Evolutionary conservation across 2,888 invertebrate species (phyloP), one percentile per base, ranked within the genome.

Genomic region (Leptinotarsa haldemani): DNA sequence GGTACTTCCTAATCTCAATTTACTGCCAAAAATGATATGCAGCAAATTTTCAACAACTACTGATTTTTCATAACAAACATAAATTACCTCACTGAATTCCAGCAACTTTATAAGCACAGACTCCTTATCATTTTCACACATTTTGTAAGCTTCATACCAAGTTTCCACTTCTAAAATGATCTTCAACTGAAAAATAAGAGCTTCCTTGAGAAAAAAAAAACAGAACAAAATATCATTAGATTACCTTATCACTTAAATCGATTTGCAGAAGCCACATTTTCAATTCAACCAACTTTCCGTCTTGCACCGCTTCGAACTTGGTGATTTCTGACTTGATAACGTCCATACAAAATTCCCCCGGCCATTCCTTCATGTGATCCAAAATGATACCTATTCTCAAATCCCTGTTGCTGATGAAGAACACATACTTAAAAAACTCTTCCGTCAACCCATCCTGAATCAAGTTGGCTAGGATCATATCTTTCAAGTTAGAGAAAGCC

Each of bases 241-340:
- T 80, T 87, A 91, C 91, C 89, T 90, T 88, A 73, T 92, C 90
- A 83, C 92, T 93, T 1, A 93, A 86, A 65, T 90, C 90, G 80
- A 93, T 91, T 81, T 91, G 90, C n/a, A 89, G 85, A 76, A 91
- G 88, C 88, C 91, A 92, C 65, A 88, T 87, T 22, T 89, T 88
- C 79, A 93, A 88, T 65, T 88, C 83, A 1, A 77, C 70, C 22
- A 85, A 82, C 40, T 86, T 79, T 5, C 69, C 61, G 52, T 76
- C 71, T 9, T 77, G 61, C 13, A 75, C 40, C 82, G 77, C 87
- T 71, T 82, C 89, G 84, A 84, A 88, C 84, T 82, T 90, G 84
- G 87, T 90, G 71, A 87, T 87, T 77, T 93, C 87, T 52, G 86
- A 84, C 74, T 88, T 88, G 68, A 92, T 86, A 12, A 89, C 86